Evolutionary conservation across 35 echinoderm and acorn worm species (phyloP).

Genomic region (Ophioderma brevispina): DNA sequence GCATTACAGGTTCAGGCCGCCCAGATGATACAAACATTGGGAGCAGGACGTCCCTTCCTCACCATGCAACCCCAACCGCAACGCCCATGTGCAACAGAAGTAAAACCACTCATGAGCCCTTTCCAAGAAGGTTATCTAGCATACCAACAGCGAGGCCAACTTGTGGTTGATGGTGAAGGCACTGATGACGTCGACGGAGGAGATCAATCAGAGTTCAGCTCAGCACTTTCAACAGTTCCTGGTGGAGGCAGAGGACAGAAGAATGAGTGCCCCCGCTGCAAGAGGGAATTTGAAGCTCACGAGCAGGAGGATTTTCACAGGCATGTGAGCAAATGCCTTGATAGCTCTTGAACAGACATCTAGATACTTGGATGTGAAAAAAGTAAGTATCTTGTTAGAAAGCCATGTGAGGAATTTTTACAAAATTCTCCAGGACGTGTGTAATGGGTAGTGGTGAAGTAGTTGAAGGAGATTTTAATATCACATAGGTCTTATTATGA

Average conservation of each 20-base stretch:
- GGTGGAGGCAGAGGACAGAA: background rate
- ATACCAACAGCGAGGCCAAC: background rate
- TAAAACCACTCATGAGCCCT: background rate
- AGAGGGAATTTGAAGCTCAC: constrained; percentile 14
- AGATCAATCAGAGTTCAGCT: background rate
- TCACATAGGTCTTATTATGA: too few species aligned
- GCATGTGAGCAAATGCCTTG: background rate
- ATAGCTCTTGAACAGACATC: background rate
- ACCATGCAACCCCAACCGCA: background rate
- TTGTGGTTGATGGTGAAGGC: background rate
- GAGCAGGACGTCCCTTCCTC: background rate
- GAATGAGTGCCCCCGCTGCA: constrained; percentile 25
- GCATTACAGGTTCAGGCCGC: too few species aligned
- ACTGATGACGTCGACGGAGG: background rate
- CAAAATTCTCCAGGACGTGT: too few species aligned
- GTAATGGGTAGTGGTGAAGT: too few species aligned
- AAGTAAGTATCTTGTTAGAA: too few species aligned
- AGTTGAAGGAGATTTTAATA: too few species aligned
- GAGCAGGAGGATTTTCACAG: background rate
- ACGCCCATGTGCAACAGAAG: background rate
- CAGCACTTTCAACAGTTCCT: background rate
- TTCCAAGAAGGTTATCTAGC: background rate
- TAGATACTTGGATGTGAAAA: too few species aligned
- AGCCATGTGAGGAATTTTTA: too few species aligned
- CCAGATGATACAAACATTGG: background rate